Evolutionary conservation across 2,113 vertebrate species (phyloP), one percentile per base, ranked within the genome.

Genomic region (Ophiodon elongatus): DNA sequence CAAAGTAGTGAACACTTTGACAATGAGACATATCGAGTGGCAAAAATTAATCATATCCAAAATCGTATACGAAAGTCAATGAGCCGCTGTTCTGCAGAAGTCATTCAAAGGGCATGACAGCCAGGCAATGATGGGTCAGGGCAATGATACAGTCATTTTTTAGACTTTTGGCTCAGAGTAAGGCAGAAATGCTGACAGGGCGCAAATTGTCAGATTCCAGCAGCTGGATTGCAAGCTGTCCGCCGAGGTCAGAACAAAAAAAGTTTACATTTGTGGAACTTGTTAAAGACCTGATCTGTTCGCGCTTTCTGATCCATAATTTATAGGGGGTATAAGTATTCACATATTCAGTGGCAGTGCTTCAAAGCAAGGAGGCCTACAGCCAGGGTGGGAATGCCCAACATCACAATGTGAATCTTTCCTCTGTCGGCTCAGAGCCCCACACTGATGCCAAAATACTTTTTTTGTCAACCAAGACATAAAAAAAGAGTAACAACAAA

Each of bases 251-350:
- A 89, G 54, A 23, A 74, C n/a, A 60, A 80, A 39, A 50, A 68
- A 89, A 85, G 52, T 89, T 85, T 69, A 82, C 73, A 75, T 90
- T 89, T 83, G 63, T 66, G 43, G 29, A 76, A 84, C 57, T 81
- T 74, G 35, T 69, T 69, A 72, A 81, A 86, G 73, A 63, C 37
- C 65, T 52, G 68, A 84, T 87, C 41, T 87, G 72, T 74, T 60
- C 52, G 59, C 80, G 75, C 21, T 14, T 79, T 85, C 76, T 80
- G 69, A 87, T 90, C 78, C 74, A 91, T 89, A 89, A 91, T 91
- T 89, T 75, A 91, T 45, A 39, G 50, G 17, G 25, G n/a, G 35
- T 76, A 13, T 73, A 65, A 87, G 25, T 39, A 45, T 17, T 45
- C 43, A 15, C 43, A 86, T 88, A 82, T 88, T 91, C 80, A 78